phyloP scores from a whole-genome alignment of 2,888 invertebrate genomes.

The Lypha dubia region DNA sequence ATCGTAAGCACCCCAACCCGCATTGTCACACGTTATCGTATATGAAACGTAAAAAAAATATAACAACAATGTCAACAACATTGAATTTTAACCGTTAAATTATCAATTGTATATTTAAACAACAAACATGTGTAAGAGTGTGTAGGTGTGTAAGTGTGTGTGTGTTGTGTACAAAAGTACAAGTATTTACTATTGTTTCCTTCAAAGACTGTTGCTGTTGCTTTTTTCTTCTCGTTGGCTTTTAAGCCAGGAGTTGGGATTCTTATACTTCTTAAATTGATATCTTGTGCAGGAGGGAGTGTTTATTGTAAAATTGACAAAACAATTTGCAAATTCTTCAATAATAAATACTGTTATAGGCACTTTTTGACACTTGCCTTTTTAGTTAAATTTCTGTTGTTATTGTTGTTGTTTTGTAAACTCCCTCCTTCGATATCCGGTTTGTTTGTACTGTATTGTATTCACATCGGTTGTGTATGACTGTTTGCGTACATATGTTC shows the following conservation, averaged over 20 bases:
- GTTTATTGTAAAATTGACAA: conserved; percentile 77
- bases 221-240: conserved; percentile 14
- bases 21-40: background rate
- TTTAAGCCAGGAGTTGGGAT: background rate
- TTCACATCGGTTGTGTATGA: background rate
- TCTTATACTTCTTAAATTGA: background rate
- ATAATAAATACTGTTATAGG: conserved; percentile 79
- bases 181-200: conserved; percentile 52
- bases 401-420: conserved; percentile 40
- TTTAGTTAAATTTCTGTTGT: conserved; percentile 30
- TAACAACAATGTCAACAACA: conserved; percentile 53
- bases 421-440: conserved; percentile 21
- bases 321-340: conserved; percentile 81
- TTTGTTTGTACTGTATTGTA: conserved; percentile 14
- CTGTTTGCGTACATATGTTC: background rate
- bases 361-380: conserved; percentile 76
- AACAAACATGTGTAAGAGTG: background rate
- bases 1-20: conserved; percentile 32
- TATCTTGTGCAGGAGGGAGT: background rate
- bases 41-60: conserved; percentile 40
- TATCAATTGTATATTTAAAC: conserved; percentile 46
- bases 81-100: conserved; percentile 57
- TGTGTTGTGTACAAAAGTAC: conserved; percentile 30
- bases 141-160: background rate
- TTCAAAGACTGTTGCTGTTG: conserved; percentile 65